These are phyloP conservation scores for Rhinatrema bivittatum DNA, from an alignment of 2,797 vertebrate genomes.

Conservation along the genomic window DNA sequence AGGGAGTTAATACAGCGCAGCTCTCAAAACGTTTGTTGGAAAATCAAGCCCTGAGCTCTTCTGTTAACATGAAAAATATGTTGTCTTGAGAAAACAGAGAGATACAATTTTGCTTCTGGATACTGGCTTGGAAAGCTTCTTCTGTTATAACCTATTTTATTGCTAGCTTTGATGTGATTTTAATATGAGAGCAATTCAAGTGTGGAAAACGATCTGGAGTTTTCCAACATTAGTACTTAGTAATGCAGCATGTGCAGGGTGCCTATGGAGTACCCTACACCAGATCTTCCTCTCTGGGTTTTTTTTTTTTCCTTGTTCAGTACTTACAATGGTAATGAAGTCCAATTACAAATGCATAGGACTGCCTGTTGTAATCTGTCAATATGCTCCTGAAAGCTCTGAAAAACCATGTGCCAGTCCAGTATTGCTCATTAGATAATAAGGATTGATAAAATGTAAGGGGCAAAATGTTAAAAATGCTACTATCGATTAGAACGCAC, in stretches of 20 bases:
- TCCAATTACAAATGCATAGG: constrained; percentile 85
- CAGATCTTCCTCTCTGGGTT: constrained; percentile 21
- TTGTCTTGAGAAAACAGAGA: no score
- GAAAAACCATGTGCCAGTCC: constrained; percentile 54
- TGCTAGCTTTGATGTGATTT: no score
- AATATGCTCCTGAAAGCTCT: constrained; percentile 52
- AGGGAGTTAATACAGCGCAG: no score
- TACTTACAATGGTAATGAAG: constrained; percentile 72
- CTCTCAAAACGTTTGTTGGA: no score
- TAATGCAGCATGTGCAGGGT: not conserved
- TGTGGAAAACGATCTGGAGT: no score
- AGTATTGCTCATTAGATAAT: constrained; percentile 77
- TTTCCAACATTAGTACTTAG: constrained; percentile 1
- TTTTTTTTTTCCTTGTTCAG: constrained; percentile 30
- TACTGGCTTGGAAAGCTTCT: no score
- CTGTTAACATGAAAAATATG: no score
- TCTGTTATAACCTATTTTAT: no score
- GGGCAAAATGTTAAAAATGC: constrained; percentile 71
- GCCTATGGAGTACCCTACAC: constrained; percentile 4
- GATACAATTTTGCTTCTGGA: no score
- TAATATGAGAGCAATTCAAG: no score
- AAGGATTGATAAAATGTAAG: constrained; percentile 73
- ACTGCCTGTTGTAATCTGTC: constrained; percentile 54
- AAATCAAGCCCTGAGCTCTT: no score
- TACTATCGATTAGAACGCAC: constrained; percentile 68